phyloP scores from a whole-genome alignment of 30 jellyfish, hydroid and myxozoan genomes.

The Aurelia sp. region DNA sequence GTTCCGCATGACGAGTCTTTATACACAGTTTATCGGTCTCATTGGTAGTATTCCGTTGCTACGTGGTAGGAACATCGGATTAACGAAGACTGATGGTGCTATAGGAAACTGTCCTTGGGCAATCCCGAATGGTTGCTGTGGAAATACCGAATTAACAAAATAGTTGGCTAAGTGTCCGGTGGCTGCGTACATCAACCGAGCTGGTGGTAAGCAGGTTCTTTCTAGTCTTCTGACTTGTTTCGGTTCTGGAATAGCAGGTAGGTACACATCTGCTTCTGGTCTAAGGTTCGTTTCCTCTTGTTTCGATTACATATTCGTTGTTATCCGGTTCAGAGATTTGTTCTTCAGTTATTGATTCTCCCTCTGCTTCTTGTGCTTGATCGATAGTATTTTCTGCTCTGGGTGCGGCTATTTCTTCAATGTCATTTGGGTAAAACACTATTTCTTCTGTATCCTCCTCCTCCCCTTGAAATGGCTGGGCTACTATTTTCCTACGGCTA shows the following conservation, averaged over 20 bases:
- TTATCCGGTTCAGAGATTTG: background rate
- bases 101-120: too few relatives aligned
- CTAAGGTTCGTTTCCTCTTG: background rate
- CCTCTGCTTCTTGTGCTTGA: background rate
- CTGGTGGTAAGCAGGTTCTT: conserved; percentile 17
- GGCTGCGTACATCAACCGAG: conserved; percentile 25
- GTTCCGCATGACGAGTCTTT: too few relatives aligned
- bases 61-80: too few relatives aligned
- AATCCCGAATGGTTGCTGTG: too few relatives aligned
- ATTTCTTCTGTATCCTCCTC: conserved; percentile 1
- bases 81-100: too few relatives aligned
- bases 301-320: background rate
- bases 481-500: too few relatives aligned
- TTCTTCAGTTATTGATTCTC: background rate
- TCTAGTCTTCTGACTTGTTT: background rate
- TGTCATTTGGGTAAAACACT: conserved; percentile 8
- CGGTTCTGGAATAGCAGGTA: background rate
- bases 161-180: conserved; percentile 19
- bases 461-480: conserved; percentile 2
- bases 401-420: background rate
- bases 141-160: background rate
- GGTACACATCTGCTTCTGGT: too few relatives aligned
- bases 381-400: too few relatives aligned
- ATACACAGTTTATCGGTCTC: too few relatives aligned
- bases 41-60: too few relatives aligned